Evolutionary conservation across 2,888 invertebrate species (phyloP).

Genomic region (Phragmatobia fuliginosa): DNA sequence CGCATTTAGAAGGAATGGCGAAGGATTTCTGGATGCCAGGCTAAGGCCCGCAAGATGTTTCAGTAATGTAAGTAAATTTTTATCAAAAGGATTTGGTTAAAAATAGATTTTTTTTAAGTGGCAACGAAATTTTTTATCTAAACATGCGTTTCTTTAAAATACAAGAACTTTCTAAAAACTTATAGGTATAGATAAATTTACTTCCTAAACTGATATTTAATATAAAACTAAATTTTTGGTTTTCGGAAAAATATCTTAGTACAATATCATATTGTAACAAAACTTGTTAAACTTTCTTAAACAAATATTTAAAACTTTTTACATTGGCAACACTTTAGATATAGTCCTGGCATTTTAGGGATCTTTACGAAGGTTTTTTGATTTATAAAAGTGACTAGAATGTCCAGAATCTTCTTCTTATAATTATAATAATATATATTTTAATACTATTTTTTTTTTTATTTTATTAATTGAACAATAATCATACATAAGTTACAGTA

Average conservation of each 20-base stretch:
- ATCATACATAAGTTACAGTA: too few relatives aligned
- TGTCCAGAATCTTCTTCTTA: not conserved
- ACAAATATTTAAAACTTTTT: not conserved
- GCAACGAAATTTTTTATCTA: too few relatives aligned
- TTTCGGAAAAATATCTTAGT: not conserved
- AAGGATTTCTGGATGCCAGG: conserved; percentile 18
- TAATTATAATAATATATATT: not conserved
- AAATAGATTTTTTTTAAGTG: not conserved
- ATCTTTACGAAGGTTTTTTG: not conserved
- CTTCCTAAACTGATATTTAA: too few relatives aligned
- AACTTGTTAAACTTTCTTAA: not conserved
- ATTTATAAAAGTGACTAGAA: not conserved
- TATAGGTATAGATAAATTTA: too few relatives aligned
- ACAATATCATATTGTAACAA: not conserved
- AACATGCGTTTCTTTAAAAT: too few relatives aligned
- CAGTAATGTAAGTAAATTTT: conserved; percentile 9
- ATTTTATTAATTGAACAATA: too few relatives aligned
- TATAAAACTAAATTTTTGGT: not conserved
- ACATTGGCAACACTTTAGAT: not conserved
- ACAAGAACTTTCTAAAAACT: not conserved
- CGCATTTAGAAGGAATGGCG: not conserved
- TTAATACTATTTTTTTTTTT: too few relatives aligned
- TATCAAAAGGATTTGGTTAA: conserved; percentile 4
- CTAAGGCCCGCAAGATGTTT: conserved; percentile 13
- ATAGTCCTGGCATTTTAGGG: not conserved